Evolutionary conservation across 2,888 invertebrate species (phyloP).

Genomic region (Polydesmus complanatus): DNA sequence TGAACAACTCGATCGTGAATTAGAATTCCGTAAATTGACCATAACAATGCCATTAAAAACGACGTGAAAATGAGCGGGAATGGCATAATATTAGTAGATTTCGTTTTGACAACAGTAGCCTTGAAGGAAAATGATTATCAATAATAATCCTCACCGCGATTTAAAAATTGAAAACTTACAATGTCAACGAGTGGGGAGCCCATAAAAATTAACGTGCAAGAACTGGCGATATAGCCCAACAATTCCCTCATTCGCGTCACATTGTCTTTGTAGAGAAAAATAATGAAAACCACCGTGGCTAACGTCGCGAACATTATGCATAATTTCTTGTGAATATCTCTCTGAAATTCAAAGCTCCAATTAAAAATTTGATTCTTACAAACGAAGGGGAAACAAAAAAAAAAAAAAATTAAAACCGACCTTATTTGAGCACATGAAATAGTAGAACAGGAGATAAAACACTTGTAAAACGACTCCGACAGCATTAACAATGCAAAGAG

Average conservation of each 20-base stretch:
- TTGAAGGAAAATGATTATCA: neutral
- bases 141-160: neutral
- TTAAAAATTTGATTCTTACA: neutral
- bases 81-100: neutral
- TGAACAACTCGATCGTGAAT: neutral
- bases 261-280: neutral
- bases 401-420: too few relatives aligned
- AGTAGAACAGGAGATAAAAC: neutral
- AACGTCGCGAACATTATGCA: neutral
- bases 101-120: neutral
- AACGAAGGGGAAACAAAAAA: too few relatives aligned
- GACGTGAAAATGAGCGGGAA: neutral
- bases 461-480: neutral
- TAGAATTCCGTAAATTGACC: neutral
- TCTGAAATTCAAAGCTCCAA: neutral
- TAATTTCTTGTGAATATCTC: neutral
- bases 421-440: neutral
- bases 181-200: neutral
- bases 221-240: neutral
- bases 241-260: neutral
- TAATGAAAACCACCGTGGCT: neutral
- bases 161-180: neutral
- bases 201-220: neutral
- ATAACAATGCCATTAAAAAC: neutral
- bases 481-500: neutral